A percentile compares a stretch with the other conserved stretches of the same genome.
These are phyloP conservation scores for Tanaodytes sp. DNA, from an alignment of 2,888 invertebrate species.

Conservation along the genomic window DNA sequence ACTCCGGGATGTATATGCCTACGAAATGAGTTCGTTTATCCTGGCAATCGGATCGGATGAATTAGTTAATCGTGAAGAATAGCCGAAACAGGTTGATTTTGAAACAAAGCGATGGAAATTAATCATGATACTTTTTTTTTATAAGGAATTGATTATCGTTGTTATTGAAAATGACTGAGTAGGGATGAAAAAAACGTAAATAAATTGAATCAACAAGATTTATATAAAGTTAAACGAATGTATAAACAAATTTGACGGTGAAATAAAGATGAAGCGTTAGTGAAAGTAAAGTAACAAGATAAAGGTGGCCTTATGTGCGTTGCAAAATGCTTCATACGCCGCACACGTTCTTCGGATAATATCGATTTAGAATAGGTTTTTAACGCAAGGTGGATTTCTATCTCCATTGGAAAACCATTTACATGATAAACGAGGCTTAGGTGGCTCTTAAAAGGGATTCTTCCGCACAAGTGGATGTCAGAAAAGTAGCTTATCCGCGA, in stretches of 20 bases:
- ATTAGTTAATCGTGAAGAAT: slow-evolving; percentile 18
- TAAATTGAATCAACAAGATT: no score
- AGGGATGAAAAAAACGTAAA: no score
- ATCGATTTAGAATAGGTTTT: slow-evolving; percentile 45
- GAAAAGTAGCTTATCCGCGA: slow-evolving; percentile 50
- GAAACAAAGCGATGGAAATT: slow-evolving; percentile 5
- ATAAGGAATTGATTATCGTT: no score
- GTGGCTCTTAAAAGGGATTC: slow-evolving; percentile 50
- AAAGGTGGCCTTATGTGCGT: slow-evolving; percentile 3
- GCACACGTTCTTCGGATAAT: slow-evolving; percentile 36
- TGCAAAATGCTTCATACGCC: slow-evolving; percentile 33
- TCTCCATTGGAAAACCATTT: slow-evolving; percentile 56
- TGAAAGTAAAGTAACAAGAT: slow-evolving; percentile 8
- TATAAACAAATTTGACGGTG: no score
- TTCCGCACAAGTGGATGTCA: slow-evolving; percentile 48
- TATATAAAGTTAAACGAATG: no score
- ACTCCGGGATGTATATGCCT: no score
- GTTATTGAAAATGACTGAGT: no score
- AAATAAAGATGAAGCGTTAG: not conserved
- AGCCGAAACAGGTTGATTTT: slow-evolving; percentile 1
- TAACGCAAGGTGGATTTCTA: slow-evolving; percentile 50
- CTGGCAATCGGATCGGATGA: slow-evolving; percentile 12
- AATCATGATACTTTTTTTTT: no score
- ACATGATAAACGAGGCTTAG: slow-evolving; percentile 55
- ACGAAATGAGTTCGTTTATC: slow-evolving; percentile 24